Evolutionary conservation across 2,797 vertebrate species (phyloP).

Genomic region (Rhincodon typus): DNA sequence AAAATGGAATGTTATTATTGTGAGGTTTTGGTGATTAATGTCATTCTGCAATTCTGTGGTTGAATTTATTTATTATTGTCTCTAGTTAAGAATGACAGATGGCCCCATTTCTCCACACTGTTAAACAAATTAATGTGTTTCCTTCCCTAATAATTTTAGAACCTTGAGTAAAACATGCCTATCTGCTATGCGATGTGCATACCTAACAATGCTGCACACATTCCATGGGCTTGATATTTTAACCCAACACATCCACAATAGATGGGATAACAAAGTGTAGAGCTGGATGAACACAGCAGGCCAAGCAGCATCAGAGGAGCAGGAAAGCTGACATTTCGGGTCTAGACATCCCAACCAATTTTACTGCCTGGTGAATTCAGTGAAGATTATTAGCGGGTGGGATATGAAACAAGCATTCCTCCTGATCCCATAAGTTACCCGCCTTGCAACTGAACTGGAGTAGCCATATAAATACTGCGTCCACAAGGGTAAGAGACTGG

Average conservation of each 20-base stretch:
- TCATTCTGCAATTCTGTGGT: not conserved
- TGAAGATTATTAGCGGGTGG: not conserved
- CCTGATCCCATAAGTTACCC: not conserved
- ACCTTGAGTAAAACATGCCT: slow-evolving; percentile 10
- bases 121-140: slow-evolving; percentile 25
- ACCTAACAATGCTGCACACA: not conserved
- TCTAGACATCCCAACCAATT: too few species aligned
- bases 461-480: not conserved
- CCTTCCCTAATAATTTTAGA: slow-evolving; percentile 18
- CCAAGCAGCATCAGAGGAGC: too few species aligned
- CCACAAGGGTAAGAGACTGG: not conserved
- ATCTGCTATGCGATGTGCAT: not conserved
- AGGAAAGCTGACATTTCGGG: too few species aligned
- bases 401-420: not conserved
- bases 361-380: not conserved
- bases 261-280: too few species aligned
- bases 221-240: not conserved
- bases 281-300: too few species aligned
- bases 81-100: slow-evolving; percentile 10
- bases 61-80: not conserved
- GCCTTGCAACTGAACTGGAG: not conserved
- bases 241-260: not conserved
- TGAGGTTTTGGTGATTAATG: not conserved
- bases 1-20: not conserved
- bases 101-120: slow-evolving; percentile 18